These are phyloP conservation scores for Acrocyrtus sp. DNA, from an alignment of 2,888 invertebrate species.

Conservation along the genomic window DNA sequence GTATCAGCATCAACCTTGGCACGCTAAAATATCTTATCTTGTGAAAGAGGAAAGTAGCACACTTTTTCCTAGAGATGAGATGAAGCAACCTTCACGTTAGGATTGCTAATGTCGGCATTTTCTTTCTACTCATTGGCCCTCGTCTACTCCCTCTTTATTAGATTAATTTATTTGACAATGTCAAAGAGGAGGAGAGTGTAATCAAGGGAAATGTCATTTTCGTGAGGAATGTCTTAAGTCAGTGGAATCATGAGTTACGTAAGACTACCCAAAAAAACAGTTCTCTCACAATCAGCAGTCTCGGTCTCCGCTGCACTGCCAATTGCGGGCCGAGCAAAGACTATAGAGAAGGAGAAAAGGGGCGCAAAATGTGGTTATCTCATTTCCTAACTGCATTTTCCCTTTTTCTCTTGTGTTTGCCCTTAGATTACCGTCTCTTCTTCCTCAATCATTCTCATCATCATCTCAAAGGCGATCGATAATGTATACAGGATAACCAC, in stretches of 20 bases:
- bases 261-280: no score
- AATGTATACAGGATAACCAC: not conserved
- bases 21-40: not conserved
- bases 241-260: no score
- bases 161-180: constrained; percentile 49
- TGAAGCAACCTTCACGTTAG: constrained; percentile 11
- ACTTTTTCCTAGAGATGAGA: no score
- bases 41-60: not conserved
- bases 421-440: no score
- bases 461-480: not conserved
- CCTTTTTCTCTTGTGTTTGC: no score
- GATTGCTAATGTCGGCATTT: constrained; percentile 41
- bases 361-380: no score
- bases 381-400: no score
- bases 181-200: constrained; percentile 33
- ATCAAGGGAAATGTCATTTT: constrained; percentile 52
- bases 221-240: not conserved
- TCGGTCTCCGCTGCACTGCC: no score
- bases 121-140: constrained; percentile 11
- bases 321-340: no score
- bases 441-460: no score
- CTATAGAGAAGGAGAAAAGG: no score
- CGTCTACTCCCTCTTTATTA: constrained; percentile 33
- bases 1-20: not conserved
- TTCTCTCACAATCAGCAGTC: no score